Evolutionary conservation across 2,888 invertebrate genomes (phyloP).

Genomic region (Pheosia tremula): DNA sequence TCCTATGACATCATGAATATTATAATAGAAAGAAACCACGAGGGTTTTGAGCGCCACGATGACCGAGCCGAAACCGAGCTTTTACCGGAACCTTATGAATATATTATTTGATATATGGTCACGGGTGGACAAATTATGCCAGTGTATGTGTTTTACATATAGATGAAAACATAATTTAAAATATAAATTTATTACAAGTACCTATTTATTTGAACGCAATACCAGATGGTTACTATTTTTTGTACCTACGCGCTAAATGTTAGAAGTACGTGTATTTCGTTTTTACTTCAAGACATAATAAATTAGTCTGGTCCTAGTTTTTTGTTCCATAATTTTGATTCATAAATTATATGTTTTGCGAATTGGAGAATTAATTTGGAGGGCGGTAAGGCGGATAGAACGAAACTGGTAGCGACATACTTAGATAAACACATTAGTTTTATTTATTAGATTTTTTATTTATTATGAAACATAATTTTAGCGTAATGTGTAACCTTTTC

Average conservation of each 20-base stretch:
- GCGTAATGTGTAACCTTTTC: no score
- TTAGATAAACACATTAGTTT: no score
- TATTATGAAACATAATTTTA: no score
- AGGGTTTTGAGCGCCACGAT: conserved; percentile 56
- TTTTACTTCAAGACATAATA: background rate
- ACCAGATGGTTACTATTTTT: background rate
- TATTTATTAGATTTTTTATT: no score
- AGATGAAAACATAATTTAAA: conserved; percentile 26
- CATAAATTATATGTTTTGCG: conserved; percentile 5
- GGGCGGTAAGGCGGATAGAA: no score
- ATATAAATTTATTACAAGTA: conserved; percentile 11
- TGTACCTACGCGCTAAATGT: background rate
- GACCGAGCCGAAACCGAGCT: conserved; percentile 58
- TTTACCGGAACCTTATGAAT: conserved; percentile 66
- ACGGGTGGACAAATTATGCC: conserved; percentile 52
- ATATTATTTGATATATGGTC: conserved; percentile 61
- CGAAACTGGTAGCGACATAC: no score
- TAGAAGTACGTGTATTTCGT: background rate
- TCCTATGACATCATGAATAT: conserved; percentile 56
- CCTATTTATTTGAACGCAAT: background rate
- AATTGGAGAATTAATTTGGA: background rate
- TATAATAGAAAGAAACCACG: conserved; percentile 53
- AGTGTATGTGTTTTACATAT: conserved; percentile 37
- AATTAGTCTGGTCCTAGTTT: background rate
- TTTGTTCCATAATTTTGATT: background rate